These are phyloP conservation scores for Acanthopagrus latus DNA, from an alignment of 2,797 vertebrate genomes.

Conservation along the genomic window DNA sequence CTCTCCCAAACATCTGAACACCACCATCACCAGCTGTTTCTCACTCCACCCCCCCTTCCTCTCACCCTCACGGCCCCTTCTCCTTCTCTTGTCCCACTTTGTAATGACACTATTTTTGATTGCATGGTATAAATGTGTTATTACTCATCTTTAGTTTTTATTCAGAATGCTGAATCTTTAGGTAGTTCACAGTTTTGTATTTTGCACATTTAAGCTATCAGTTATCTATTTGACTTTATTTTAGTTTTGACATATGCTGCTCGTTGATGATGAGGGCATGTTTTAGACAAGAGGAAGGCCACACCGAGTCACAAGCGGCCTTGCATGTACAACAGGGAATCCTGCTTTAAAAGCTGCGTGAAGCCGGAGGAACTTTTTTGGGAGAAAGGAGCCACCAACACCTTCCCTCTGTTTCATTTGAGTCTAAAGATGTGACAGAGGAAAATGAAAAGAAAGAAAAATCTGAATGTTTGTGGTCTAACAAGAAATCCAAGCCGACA, in stretches of 20 bases:
- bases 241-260: slow-evolving; percentile 89
- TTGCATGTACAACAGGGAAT: slow-evolving; percentile 38
- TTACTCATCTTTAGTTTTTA: slow-evolving; percentile 75
- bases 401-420: slow-evolving; percentile 16
- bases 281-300: slow-evolving; percentile 14
- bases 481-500: slow-evolving; percentile 30
- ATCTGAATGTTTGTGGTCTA: slow-evolving; percentile 57
- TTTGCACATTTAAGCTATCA: slow-evolving; percentile 95
- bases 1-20: slow-evolving; percentile 82
- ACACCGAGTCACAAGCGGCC: slow-evolving; percentile 40
- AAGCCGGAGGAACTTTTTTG: slow-evolving; percentile 16
- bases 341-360: slow-evolving; percentile 36
- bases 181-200: slow-evolving; percentile 95
- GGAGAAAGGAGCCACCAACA: slow-evolving; percentile 12
- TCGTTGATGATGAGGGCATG: slow-evolving; percentile 69
- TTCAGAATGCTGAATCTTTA: slow-evolving; percentile 90
- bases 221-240: slow-evolving; percentile 84
- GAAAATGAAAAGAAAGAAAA: slow-evolving; percentile 22
- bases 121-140: slow-evolving; percentile 88
- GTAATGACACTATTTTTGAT: slow-evolving; percentile 84
- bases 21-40: slow-evolving; percentile 86
- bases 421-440: slow-evolving; percentile 27
- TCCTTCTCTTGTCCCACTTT: slow-evolving; percentile 25
- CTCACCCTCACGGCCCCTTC: slow-evolving; percentile 2
- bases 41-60: slow-evolving; percentile 22